phyloP scores from a whole-genome alignment of 2,797 vertebrate genomes.

The Parotocinclus haroldoi region DNA sequence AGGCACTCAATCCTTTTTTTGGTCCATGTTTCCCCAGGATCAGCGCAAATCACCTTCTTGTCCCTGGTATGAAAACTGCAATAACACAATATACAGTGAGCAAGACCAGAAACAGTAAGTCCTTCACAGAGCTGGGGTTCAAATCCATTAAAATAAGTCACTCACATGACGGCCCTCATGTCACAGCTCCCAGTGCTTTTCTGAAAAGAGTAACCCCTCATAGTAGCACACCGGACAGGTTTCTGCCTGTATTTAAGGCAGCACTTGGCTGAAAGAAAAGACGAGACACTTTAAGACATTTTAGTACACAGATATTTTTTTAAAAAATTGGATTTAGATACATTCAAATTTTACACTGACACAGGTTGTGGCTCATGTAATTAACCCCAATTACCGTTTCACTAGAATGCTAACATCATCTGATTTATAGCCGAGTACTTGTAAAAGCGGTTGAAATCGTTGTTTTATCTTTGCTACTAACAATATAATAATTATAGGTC shows the following conservation, averaged over 20 bases:
- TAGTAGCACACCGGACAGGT: conserved; percentile 3
- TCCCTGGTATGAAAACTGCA: conserved; percentile 57
- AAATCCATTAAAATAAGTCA: conserved; percentile 9
- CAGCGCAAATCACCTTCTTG: conserved; percentile 55
- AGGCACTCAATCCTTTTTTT: conserved; percentile 38
- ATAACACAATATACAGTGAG: not conserved
- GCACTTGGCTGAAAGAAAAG: conserved; percentile 54
- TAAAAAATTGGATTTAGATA: too few relatives aligned
- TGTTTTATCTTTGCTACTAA: too few relatives aligned
- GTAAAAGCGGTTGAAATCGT: too few relatives aligned
- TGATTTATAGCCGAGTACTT: too few relatives aligned
- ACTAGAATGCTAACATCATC: too few relatives aligned
- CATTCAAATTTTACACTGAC: not conserved
- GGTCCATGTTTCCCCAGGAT: conserved; percentile 48
- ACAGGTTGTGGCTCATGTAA: too few relatives aligned
- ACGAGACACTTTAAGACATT: too few relatives aligned
- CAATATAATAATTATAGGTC: too few relatives aligned
- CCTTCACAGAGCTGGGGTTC: not conserved
- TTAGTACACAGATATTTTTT: not conserved
- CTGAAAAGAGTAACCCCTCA: conserved; percentile 61
- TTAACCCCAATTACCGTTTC: too few relatives aligned
- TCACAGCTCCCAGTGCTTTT: conserved; percentile 59
- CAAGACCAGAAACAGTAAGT: not conserved
- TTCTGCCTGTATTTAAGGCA: conserved; percentile 54
- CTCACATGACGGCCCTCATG: conserved; percentile 68